Evolutionary conservation across 1,140 invertebrate genomes (phyloP).

Genomic region (Dendroctonus ponderosae): DNA sequence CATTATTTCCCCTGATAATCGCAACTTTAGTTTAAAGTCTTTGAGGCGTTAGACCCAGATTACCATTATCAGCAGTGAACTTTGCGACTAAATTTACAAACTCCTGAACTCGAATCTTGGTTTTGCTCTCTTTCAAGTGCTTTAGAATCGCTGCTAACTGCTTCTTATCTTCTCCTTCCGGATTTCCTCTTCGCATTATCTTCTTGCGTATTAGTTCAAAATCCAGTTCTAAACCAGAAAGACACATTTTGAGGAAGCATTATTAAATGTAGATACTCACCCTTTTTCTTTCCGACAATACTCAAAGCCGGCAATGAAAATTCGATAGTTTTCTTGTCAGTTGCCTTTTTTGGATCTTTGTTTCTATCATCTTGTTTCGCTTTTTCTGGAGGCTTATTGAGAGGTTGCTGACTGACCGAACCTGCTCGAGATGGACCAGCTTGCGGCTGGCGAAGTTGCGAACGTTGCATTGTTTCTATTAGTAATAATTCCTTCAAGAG

Average conservation of each 20-base stretch:
- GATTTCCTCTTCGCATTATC: slow-evolving; percentile 41
- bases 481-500: not conserved
- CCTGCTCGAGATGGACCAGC: not conserved
- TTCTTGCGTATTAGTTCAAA: slow-evolving; percentile 39
- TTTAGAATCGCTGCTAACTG: slow-evolving; percentile 41
- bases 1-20: slow-evolving; percentile 35
- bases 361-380: slow-evolving; percentile 1
- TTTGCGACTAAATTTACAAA: slow-evolving; percentile 44
- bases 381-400: not conserved
- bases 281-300: slow-evolving; percentile 27
- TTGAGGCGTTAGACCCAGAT: not conserved
- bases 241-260: not conserved
- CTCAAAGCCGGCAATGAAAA: slow-evolving; percentile 33
- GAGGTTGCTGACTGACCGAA: not conserved
- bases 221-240: slow-evolving; percentile 26
- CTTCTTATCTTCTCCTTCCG: slow-evolving; percentile 46
- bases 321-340: slow-evolving; percentile 18
- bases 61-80: slow-evolving; percentile 47
- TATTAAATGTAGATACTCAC: slow-evolving; percentile 8
- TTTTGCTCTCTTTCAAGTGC: slow-evolving; percentile 31
- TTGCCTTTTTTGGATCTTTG: slow-evolving; percentile 18
- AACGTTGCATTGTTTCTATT: slow-evolving; percentile 4
- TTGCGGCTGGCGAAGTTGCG: not conserved
- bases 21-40: not conserved
- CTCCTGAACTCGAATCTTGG: slow-evolving; percentile 41